A percentile compares a stretch with the other conserved stretches of the same genome.
Evolutionary conservation across 1,140 invertebrate species (phyloP).

Genomic region (Neotoxoptera formosana): DNA sequence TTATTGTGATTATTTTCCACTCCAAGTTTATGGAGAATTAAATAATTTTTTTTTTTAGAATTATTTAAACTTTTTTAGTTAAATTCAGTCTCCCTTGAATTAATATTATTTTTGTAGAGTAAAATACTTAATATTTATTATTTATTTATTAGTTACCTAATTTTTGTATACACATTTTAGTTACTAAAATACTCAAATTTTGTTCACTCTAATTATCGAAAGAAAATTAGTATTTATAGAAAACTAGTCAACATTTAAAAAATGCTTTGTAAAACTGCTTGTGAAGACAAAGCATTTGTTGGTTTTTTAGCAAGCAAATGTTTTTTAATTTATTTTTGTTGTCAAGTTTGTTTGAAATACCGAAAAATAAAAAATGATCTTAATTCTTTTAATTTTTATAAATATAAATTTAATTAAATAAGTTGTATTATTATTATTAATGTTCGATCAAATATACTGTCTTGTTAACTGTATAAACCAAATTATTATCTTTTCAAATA

Average conservation of each 20-base stretch:
- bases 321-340: neutral
- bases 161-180: slow-evolving; percentile 2
- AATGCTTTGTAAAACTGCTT: no score
- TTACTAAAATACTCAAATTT: neutral
- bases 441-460: neutral
- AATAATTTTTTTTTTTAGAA: neutral
- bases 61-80: neutral
- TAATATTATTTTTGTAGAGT: neutral
- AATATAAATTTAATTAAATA: neutral
- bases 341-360: neutral
- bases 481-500: neutral
- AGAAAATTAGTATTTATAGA: neutral
- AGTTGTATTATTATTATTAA: neutral
- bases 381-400: neutral
- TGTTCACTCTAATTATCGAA: neutral
- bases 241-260: neutral
- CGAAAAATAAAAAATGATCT: neutral
- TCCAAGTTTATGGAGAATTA: neutral
- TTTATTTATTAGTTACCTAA: slow-evolving; percentile 19
- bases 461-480: neutral
- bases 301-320: no score
- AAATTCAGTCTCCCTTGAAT: neutral
- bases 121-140: neutral
- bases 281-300: no score
- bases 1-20: neutral